Conservation (phyloP, 2,888 invertebrate genomes). For the Hirtodrosophila trivittata region DNA sequence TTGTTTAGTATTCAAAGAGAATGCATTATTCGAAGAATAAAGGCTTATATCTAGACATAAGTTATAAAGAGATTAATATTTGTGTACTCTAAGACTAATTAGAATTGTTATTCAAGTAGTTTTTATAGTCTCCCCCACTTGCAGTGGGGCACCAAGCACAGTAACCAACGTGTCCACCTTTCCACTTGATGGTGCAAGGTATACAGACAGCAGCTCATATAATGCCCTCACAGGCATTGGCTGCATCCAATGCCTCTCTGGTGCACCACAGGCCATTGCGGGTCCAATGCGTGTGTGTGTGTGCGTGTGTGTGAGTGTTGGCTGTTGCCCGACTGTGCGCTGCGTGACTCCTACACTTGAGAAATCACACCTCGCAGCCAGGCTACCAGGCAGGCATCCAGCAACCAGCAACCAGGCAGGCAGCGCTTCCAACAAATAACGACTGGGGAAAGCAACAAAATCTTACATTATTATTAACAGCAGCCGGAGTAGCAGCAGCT, state of each 20-base stretch:
- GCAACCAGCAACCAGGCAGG: slow-evolving; percentile 24
- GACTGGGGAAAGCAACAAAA: slow-evolving; percentile 22
- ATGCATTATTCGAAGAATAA: too few species aligned
- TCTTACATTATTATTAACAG: slow-evolving; percentile 48
- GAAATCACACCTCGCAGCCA: slow-evolving; percentile 75
- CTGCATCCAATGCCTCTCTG: slow-evolving; percentile 29
- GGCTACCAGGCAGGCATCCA: slow-evolving; percentile 61
- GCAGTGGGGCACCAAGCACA: too few species aligned
- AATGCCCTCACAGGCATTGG: slow-evolving; percentile 31
- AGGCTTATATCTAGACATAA: too few species aligned
- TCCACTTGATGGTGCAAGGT: slow-evolving; percentile 14
- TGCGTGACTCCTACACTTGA: slow-evolving; percentile 81
- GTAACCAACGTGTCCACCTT: not conserved
- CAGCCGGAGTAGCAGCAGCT: slow-evolving; percentile 10
- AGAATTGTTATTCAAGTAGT: too few species aligned
- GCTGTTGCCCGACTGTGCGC: slow-evolving; percentile 64
- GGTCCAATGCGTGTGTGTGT: slow-evolving; percentile 1
- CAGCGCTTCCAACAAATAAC: slow-evolving; percentile 27
- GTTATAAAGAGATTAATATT: too few species aligned
- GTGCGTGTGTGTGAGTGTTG: slow-evolving; percentile 17
- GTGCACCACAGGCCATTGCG: slow-evolving; percentile 37
- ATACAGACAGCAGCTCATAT: slow-evolving; percentile 18
- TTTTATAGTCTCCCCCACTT: too few species aligned
- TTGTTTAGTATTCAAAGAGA: too few species aligned
- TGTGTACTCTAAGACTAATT: too few species aligned